phyloP scores from a whole-genome alignment of 2,113 vertebrate species.

The Dendropsophus ebraccatus region DNA sequence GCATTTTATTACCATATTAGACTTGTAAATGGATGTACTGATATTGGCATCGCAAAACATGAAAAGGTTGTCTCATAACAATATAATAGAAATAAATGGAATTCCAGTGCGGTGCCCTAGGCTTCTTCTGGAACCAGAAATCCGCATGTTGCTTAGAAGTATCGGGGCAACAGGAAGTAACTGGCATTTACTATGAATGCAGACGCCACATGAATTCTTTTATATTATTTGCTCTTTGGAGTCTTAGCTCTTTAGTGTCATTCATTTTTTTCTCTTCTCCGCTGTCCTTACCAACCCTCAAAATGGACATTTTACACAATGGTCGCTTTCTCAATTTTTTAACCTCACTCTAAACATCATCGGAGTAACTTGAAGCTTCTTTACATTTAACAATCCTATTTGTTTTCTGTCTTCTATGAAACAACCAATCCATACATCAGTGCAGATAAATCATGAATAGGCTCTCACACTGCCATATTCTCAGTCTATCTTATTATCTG shows the following conservation, averaged over 20 bases:
- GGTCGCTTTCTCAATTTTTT: neutral
- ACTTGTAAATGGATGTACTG: neutral
- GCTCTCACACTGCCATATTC: neutral
- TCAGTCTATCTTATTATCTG: neutral
- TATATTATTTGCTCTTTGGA: neutral
- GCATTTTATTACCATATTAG: neutral
- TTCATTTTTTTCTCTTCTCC: conserved; percentile 1
- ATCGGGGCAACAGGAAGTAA: neutral
- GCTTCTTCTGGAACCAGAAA: neutral
- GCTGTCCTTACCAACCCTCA: conserved; percentile 27
- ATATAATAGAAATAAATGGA: neutral
- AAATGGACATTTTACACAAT: conserved; percentile 26
- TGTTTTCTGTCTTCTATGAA: neutral
- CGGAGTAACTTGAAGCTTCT: neutral
- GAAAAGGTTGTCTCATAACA: neutral
- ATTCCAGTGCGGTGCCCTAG: neutral
- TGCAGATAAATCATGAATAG: neutral
- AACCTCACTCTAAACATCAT: neutral
- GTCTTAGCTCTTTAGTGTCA: conserved; percentile 7
- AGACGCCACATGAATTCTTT: neutral
- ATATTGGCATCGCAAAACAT: neutral
- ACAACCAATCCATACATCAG: conserved; percentile 37
- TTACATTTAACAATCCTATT: conserved; percentile 1
- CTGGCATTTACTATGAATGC: conserved; percentile 12
- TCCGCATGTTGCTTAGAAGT: neutral